Evolutionary conservation across 2,888 invertebrate species (phyloP).

Genomic region (Sarcophaga caerulescens): DNA sequence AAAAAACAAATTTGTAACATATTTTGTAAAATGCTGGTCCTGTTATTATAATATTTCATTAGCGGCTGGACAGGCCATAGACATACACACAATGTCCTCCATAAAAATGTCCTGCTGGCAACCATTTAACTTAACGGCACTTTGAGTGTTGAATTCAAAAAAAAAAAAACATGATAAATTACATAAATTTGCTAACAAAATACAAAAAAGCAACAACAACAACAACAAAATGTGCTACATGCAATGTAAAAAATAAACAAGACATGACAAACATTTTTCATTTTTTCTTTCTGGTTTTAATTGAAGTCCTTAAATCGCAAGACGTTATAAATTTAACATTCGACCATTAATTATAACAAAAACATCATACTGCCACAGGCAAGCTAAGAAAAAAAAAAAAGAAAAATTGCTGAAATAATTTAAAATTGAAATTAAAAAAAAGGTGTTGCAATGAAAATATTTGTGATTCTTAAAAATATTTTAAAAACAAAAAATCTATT

Average conservation of each 20-base stretch:
- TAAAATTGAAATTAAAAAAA: too few relatives aligned
- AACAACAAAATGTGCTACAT: background rate
- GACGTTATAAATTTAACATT: too few relatives aligned
- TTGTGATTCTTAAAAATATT: too few relatives aligned
- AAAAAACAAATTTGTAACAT: too few relatives aligned
- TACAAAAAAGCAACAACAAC: background rate
- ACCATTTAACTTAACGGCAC: constrained; percentile 16
- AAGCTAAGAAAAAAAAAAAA: background rate
- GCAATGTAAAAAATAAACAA: background rate
- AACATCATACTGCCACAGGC: background rate
- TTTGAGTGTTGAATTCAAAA: background rate
- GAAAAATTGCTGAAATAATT: too few relatives aligned
- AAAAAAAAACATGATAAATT: constrained; percentile 31
- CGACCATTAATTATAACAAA: background rate
- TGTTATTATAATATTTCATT: background rate
- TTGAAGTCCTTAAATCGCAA: too few relatives aligned
- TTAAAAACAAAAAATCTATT: too few relatives aligned
- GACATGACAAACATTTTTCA: background rate
- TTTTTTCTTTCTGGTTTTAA: too few relatives aligned
- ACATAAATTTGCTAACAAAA: background rate
- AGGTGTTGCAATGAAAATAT: too few relatives aligned
- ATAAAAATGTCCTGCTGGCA: constrained; percentile 9
- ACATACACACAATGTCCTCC: too few relatives aligned
- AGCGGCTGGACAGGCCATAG: background rate
- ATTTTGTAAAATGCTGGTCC: background rate